A percentile compares a stretch with the other conserved stretches of the same genome.
phyloP scores from a whole-genome alignment of 1,140 invertebrate genomes.

The Hesperophylax magnus region DNA sequence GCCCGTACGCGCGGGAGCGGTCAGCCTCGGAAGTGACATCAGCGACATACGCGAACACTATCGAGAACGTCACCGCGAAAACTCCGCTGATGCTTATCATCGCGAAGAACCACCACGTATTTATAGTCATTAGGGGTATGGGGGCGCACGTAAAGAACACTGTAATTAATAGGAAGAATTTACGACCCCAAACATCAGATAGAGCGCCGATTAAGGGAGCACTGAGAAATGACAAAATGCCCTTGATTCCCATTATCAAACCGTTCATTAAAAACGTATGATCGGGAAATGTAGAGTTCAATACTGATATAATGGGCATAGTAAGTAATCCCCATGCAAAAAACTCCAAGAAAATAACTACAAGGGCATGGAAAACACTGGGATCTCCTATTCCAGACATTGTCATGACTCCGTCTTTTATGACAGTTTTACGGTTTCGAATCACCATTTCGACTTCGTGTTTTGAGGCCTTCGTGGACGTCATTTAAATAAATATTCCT shows the following conservation, averaged over 20 bases:
- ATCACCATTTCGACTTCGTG: conserved; percentile 70
- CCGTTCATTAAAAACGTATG: conserved; percentile 99
- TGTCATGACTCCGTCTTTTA: conserved; percentile 69
- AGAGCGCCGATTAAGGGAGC: conserved; percentile 97
- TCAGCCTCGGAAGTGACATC: conserved; percentile 99
- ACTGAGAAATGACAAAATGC: conserved; percentile 96
- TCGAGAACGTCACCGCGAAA: conserved; percentile 98
- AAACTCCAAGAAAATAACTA: conserved; percentile 99
- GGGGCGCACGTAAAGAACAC: conserved; percentile 99
- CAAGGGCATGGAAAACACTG: conserved; percentile 96
- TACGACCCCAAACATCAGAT: conserved; percentile 98
- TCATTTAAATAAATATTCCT: conserved; percentile 60
- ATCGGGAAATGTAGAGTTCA: conserved; percentile 98
- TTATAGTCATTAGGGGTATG: conserved; percentile 98
- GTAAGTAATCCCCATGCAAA: conserved; percentile 99
- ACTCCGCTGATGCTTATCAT: conserved; percentile 99
- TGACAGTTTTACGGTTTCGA: conserved; percentile 67
- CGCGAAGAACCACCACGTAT: conserved; percentile 99
- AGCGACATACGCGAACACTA: conserved; percentile 99
- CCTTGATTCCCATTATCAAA: conserved; percentile 98
- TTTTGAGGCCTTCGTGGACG: conserved; percentile 69
- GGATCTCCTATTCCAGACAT: conserved; percentile 92
- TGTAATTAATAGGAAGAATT: conserved; percentile 97
- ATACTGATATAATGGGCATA: conserved; percentile 96
- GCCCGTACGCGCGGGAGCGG: conserved; percentile 95